A percentile compares a stretch with the other conserved stretches of the same genome.
phyloP scores from a whole-genome alignment of 2,797 vertebrate species.

The Masticophis lateralis region DNA sequence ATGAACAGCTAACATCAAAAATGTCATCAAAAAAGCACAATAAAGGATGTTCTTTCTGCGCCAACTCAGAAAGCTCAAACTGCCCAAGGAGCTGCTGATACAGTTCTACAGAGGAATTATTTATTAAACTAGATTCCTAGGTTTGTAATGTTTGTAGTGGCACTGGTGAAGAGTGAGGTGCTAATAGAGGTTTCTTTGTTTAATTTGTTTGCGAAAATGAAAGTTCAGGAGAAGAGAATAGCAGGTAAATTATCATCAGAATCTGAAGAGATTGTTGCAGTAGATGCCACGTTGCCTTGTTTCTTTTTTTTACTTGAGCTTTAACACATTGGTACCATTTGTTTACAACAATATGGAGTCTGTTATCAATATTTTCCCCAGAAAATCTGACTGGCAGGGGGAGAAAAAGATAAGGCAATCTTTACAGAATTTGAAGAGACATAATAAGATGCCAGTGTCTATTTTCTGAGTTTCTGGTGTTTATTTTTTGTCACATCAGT shows the following conservation, averaged over 20 bases:
- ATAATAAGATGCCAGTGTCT: neutral
- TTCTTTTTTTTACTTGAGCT: neutral
- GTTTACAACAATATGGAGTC: neutral
- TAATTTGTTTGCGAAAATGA: neutral
- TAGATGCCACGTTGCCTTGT: neutral
- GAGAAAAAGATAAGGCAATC: no score
- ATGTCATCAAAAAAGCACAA: no score
- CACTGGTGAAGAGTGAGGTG: neutral
- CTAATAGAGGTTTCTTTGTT: neutral
- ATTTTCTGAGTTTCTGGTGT: neutral
- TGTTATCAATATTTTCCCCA: neutral
- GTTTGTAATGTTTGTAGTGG: neutral
- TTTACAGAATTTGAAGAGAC: neutral
- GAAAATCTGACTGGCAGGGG: neutral
- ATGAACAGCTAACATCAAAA: no score
- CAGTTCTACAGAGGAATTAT: neutral
- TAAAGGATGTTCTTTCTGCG: no score
- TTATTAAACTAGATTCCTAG: neutral
- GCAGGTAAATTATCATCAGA: neutral
- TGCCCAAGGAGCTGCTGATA: no score
- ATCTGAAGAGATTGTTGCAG: neutral
- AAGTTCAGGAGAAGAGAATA: neutral
- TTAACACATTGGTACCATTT: neutral
- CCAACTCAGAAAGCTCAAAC: no score
- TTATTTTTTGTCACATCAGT: neutral